phyloP scores from a whole-genome alignment of 2,888 invertebrate genomes.

The Polyommatus iphigenia region DNA sequence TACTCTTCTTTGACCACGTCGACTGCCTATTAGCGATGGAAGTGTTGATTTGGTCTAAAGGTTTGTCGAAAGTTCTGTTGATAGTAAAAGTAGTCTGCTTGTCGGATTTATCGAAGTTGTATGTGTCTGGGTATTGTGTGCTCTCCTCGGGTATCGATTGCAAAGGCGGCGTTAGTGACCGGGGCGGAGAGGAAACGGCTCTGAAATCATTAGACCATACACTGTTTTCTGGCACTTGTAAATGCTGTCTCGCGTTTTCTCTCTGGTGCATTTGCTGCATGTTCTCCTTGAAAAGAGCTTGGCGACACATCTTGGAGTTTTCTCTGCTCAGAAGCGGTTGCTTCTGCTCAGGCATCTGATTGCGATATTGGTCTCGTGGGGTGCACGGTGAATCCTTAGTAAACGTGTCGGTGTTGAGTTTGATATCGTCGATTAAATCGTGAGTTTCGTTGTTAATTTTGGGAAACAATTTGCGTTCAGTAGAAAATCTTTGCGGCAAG shows the following conservation, averaged over 20 bases:
- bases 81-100: conserved; percentile 66
- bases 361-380: conserved; percentile 52
- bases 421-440: conserved; percentile 59
- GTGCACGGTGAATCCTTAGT: conserved; percentile 74
- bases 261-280: conserved; percentile 52
- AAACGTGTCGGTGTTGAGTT: conserved; percentile 74
- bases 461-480: conserved; percentile 65
- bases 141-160: conserved; percentile 77
- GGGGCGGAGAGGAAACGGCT: conserved; percentile 59
- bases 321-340: conserved; percentile 54
- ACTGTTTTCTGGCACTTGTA: conserved; percentile 53
- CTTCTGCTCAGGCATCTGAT: conserved; percentile 51
- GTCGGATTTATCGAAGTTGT: conserved; percentile 56
- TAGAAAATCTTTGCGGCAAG: conserved; percentile 69
- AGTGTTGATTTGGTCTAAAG: conserved; percentile 46
- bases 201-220: conserved; percentile 62
- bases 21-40: conserved; percentile 49
- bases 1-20: conserved; percentile 67
- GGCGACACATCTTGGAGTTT: conserved; percentile 60
- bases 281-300: conserved; percentile 65
- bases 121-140: conserved; percentile 59
- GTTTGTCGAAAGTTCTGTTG: conserved; percentile 68
- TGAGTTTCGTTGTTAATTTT: conserved; percentile 62
- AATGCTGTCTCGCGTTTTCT: conserved; percentile 50
- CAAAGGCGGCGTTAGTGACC: conserved; percentile 66